These are phyloP conservation scores for Parascotia fuliginaria DNA, from an alignment of 2,888 invertebrate species.

Conservation along the genomic window DNA sequence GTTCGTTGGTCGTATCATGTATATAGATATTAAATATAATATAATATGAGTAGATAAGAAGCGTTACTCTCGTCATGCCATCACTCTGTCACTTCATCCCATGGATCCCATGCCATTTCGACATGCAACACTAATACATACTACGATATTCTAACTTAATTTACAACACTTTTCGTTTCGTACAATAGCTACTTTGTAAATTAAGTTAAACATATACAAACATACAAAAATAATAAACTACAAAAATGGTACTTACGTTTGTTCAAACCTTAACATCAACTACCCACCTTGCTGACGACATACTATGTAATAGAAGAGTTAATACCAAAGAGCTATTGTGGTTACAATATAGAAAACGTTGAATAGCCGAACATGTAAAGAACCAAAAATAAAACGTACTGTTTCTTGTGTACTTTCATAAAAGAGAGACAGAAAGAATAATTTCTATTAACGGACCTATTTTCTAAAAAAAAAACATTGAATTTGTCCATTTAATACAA, in stretches of 20 bases:
- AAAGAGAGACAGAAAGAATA: too few relatives aligned
- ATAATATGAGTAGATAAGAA: conserved; percentile 32
- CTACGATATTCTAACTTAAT: conserved; percentile 23
- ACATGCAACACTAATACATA: conserved; percentile 24
- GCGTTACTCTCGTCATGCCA: conserved; percentile 33
- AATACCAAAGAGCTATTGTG: neutral
- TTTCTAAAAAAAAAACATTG: too few relatives aligned
- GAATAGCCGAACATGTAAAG: too few relatives aligned
- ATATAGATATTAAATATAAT: conserved; percentile 37
- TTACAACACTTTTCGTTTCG: too few relatives aligned
- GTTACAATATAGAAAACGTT: neutral
- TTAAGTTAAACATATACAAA: conserved; percentile 23
- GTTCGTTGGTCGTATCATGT: conserved; percentile 16
- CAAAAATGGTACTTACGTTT: conserved; percentile 32
- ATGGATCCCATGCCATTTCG: neutral
- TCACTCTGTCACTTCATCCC: conserved; percentile 4
- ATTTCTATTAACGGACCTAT: too few relatives aligned
- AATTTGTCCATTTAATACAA: too few relatives aligned
- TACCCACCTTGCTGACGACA: conserved; percentile 10
- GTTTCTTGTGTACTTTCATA: too few relatives aligned
- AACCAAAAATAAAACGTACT: too few relatives aligned
- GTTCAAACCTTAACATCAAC: conserved; percentile 12
- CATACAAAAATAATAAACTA: conserved; percentile 3
- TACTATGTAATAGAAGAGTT: neutral
- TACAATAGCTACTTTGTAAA: too few relatives aligned